Conservation (phyloP, 2,888 invertebrate genomes). For the Synanthedon vespiformis region DNA sequence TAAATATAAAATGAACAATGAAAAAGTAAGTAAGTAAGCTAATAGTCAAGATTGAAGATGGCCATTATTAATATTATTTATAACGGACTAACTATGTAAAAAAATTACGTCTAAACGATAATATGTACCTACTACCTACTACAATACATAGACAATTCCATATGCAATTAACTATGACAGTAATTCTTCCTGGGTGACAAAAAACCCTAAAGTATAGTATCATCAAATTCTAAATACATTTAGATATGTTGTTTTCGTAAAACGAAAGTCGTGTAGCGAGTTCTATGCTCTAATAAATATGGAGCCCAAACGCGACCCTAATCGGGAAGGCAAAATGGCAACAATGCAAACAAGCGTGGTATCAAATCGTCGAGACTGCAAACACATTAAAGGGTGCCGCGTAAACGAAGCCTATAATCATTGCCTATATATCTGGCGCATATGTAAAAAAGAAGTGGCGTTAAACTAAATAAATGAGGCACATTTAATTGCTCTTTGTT, state of each 20-base stretch:
- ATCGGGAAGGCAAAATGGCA: conserved; percentile 65
- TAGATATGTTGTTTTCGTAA: conserved; percentile 43
- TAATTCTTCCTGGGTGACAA: not conserved
- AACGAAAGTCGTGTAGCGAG: conserved; percentile 61
- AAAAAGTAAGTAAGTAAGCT: too few species aligned
- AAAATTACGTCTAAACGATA: too few species aligned
- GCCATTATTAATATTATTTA: too few species aligned
- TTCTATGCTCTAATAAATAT: conserved; percentile 64
- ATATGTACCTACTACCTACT: not conserved
- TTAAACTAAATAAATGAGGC: conserved; percentile 54
- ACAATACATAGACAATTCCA: not conserved
- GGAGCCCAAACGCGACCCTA: conserved; percentile 63
- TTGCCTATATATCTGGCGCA: conserved; percentile 51
- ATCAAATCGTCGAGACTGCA: conserved; percentile 63
- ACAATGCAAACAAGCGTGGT: conserved; percentile 64
- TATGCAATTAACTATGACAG: not conserved
- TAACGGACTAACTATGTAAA: too few species aligned
- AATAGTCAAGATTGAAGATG: too few species aligned
- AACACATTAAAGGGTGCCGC: conserved; percentile 61
- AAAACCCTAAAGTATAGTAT: not conserved
- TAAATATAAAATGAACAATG: too few species aligned
- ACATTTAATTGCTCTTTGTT: conserved; percentile 62
- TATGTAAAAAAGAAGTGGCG: conserved; percentile 34
- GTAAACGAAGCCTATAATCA: conserved; percentile 54
- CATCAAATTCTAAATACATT: not conserved